A percentile compares a stretch with the other conserved stretches of the same genome.
Conservation (phyloP, 2,888 invertebrate species). For the Tromatobia lineatoria region DNA sequence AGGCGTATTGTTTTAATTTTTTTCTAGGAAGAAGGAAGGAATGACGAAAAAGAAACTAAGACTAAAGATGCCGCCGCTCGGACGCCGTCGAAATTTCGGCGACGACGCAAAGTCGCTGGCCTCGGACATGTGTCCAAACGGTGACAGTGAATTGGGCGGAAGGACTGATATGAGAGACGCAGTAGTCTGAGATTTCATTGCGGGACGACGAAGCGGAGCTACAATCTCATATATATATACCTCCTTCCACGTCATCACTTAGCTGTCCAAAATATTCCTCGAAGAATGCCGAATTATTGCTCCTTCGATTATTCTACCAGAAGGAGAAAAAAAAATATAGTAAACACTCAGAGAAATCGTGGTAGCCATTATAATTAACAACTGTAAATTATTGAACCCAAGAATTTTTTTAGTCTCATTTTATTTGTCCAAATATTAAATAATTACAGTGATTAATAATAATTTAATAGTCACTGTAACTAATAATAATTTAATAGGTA, state of each 20-base stretch:
- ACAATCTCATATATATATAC: background rate
- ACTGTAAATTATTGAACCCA: too few species aligned
- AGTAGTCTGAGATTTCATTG: conserved; percentile 73
- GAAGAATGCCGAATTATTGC: background rate
- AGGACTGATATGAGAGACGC: conserved; percentile 70
- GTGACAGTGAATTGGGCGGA: conserved; percentile 70
- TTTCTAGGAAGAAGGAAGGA: conserved; percentile 73
- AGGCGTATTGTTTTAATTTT: background rate
- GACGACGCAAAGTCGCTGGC: conserved; percentile 78
- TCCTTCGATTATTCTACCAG: background rate
- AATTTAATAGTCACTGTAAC: too few species aligned
- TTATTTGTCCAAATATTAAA: too few species aligned
- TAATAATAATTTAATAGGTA: too few species aligned
- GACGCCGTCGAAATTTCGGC: conserved; percentile 61
- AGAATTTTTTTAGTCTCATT: too few species aligned
- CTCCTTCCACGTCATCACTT: background rate
- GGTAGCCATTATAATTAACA: too few species aligned
- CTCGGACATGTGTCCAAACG: conserved; percentile 79
- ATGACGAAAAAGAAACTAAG: conserved; percentile 74
- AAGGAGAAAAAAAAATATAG: background rate
- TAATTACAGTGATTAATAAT: too few species aligned
- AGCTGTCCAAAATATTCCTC: background rate
- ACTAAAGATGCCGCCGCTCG: conserved; percentile 76
- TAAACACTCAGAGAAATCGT: background rate
- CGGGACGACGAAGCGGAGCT: background rate